Evolutionary conservation across 2,888 invertebrate genomes (phyloP).

Genomic region (Sarcophaga caerulescens): DNA sequence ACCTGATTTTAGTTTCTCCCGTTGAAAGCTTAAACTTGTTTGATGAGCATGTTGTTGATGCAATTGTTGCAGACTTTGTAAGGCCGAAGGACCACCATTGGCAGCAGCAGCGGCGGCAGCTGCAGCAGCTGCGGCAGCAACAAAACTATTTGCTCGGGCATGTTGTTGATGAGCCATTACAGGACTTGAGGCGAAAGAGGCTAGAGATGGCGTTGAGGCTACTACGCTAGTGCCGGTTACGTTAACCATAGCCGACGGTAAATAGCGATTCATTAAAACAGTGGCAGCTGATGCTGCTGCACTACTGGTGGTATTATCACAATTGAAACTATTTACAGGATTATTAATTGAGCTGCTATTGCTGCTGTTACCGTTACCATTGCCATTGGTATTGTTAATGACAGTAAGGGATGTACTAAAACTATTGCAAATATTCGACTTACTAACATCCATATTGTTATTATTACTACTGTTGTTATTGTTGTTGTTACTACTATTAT

Average conservation of each 20-base stretch:
- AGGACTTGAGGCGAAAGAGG: conserved; percentile 65
- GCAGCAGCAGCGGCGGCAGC: conserved; percentile 75
- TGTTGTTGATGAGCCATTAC: conserved; percentile 67
- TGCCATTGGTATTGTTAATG: conserved; percentile 66
- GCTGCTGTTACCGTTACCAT: neutral
- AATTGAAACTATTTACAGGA: conserved; percentile 78
- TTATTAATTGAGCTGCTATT: conserved; percentile 60
- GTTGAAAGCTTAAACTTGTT: conserved; percentile 76
- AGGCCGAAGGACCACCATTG: conserved; percentile 76
- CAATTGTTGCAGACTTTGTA: conserved; percentile 80
- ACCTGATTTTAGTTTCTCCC: conserved; percentile 80
- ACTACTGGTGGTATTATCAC: conserved; percentile 77
- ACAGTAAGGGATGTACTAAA: conserved; percentile 31
- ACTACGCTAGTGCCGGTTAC: conserved; percentile 58
- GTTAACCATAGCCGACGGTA: conserved; percentile 71
- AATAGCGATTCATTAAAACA: conserved; percentile 73
- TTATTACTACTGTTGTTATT: conserved; percentile 61
- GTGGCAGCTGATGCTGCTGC: conserved; percentile 68
- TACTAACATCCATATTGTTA: conserved; percentile 68
- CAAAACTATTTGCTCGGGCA: conserved; percentile 73
- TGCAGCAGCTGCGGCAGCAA: conserved; percentile 74
- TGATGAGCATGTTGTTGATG: conserved; percentile 81
- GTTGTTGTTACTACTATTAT: conserved; percentile 64
- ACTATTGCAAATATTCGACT: conserved; percentile 64
- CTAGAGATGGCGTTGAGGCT: conserved; percentile 63